Percentiles rank a stretch among this genome's conserved stretches.
Conservation (phyloP, 2,113 vertebrate genomes). For the Cinclus mexicanus region DNA sequence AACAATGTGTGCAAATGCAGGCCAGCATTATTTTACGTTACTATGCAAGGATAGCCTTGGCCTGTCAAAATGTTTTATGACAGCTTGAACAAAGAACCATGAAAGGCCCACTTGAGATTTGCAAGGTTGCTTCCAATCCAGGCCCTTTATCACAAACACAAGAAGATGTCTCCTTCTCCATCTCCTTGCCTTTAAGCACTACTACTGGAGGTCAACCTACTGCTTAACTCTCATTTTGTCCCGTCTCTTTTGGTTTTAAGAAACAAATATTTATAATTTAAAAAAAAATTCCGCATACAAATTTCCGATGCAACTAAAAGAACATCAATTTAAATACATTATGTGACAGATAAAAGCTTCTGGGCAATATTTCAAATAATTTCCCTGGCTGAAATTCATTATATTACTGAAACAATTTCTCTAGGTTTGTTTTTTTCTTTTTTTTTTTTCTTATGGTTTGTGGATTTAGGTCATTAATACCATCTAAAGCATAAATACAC, state of each 20-base stretch:
- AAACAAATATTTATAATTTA: constrained; percentile 59
- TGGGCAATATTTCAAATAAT: not conserved
- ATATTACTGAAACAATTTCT: not conserved
- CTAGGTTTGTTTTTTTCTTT: not conserved
- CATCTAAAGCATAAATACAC: not conserved
- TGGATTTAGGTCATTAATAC: not conserved
- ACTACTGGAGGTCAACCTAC: constrained; percentile 64
- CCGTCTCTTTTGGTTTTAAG: constrained; percentile 54
- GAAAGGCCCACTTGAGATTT: constrained; percentile 72
- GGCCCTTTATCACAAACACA: constrained; percentile 62
- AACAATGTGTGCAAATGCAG: constrained; percentile 69
- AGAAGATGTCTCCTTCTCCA: constrained; percentile 67
- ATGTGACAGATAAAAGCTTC: not conserved
- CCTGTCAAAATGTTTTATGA: constrained; percentile 82
- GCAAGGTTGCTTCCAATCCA: constrained; percentile 71
- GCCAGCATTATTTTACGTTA: constrained; percentile 70
- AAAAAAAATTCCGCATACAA: not conserved
- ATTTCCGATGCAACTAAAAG: constrained; percentile 18
- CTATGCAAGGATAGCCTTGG: constrained; percentile 73
- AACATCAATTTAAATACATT: not conserved
- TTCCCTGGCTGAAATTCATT: not conserved
- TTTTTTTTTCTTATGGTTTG: not conserved
- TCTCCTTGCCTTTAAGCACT: constrained; percentile 61
- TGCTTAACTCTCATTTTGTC: constrained; percentile 64
- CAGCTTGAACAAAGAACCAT: constrained; percentile 78